Conservation (phyloP, 2,113 vertebrate species). For the Holacanthus passer region DNA sequence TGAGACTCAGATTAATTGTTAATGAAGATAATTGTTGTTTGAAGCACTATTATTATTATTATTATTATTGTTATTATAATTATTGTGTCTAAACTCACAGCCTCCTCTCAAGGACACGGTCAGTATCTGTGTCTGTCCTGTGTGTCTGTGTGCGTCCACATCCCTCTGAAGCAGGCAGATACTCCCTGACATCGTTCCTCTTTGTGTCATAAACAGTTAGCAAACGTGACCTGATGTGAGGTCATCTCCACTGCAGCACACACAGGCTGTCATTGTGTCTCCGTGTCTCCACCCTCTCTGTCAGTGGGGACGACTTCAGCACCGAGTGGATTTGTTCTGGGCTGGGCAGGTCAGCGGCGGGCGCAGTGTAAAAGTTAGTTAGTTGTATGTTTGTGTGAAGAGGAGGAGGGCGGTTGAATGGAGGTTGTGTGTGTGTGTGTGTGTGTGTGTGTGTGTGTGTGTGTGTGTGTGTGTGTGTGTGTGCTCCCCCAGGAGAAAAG, state of each 20-base stretch:
- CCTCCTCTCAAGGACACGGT: constrained; percentile 28
- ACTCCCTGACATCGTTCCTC: constrained; percentile 46
- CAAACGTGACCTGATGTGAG: constrained; percentile 71
- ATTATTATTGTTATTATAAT: neutral
- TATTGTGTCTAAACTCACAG: neutral
- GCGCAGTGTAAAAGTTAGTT: constrained; percentile 70
- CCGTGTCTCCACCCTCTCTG: constrained; percentile 50
- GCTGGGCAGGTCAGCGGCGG: constrained; percentile 70
- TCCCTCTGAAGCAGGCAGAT: constrained; percentile 30
- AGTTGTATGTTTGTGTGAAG: constrained; percentile 66
- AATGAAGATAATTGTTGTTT: neutral
- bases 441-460: constrained; percentile 55
- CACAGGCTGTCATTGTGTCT: constrained; percentile 54
- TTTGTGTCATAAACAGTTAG: constrained; percentile 71
- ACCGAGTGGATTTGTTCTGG: constrained; percentile 68
- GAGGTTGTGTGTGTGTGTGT: constrained; percentile 53
- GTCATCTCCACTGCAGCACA: constrained; percentile 57
- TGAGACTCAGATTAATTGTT: neutral
- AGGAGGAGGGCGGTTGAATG: constrained; percentile 50
- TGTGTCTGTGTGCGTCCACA: constrained; percentile 8
- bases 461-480: constrained; percentile 53
- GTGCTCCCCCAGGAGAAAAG: constrained; percentile 78
- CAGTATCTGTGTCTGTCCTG: neutral
- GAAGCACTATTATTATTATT: neutral
- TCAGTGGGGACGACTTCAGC: constrained; percentile 33